Percentiles rank a stretch among this genome's conserved stretches.
These are phyloP conservation scores for Catostylus mosaicus DNA, from an alignment of 30 jellyfish, hydroid and myxozoan genomes.

Conservation along the genomic window DNA sequence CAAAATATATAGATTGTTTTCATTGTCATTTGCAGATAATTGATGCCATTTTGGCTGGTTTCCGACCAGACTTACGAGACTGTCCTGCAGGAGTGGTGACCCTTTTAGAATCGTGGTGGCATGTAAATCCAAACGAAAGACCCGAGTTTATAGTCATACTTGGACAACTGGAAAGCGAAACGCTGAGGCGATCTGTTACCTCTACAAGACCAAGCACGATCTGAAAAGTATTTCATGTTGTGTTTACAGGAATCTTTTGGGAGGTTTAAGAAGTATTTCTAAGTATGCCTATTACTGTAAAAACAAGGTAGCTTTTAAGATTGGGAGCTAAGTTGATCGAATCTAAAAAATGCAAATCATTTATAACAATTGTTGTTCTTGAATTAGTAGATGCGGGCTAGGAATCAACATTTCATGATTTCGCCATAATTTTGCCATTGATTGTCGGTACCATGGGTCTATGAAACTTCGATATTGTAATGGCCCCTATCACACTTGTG, in stretches of 20 bases:
- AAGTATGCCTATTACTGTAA: too few relatives aligned
- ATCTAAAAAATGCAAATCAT: too few relatives aligned
- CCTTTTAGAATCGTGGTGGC: conserved; percentile 58
- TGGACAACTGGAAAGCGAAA: conserved; percentile 4
- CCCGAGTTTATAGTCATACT: conserved; percentile 42
- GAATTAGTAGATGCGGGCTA: too few relatives aligned
- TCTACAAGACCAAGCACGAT: conserved; percentile 10
- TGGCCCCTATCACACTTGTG: too few relatives aligned
- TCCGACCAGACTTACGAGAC: conserved; percentile 50
- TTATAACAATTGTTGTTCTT: too few relatives aligned
- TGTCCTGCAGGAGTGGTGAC: conserved; percentile 15
- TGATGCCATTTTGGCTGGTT: conserved; percentile 43
- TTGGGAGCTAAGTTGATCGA: too few relatives aligned
- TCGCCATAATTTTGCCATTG: too few relatives aligned
- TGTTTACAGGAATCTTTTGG: neutral
- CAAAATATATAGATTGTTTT: neutral
- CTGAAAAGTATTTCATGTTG: neutral
- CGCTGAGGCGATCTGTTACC: neutral
- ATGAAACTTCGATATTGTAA: too few relatives aligned
- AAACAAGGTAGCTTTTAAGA: too few relatives aligned
- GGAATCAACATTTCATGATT: too few relatives aligned
- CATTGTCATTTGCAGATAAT: conserved; percentile 32
- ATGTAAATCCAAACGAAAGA: conserved; percentile 48
- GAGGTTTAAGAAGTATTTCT: too few relatives aligned
- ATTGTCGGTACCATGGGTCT: too few relatives aligned